Evolutionary conservation across 2,797 vertebrate species (phyloP).

Genomic region (Sebastes hopkinsi): DNA sequence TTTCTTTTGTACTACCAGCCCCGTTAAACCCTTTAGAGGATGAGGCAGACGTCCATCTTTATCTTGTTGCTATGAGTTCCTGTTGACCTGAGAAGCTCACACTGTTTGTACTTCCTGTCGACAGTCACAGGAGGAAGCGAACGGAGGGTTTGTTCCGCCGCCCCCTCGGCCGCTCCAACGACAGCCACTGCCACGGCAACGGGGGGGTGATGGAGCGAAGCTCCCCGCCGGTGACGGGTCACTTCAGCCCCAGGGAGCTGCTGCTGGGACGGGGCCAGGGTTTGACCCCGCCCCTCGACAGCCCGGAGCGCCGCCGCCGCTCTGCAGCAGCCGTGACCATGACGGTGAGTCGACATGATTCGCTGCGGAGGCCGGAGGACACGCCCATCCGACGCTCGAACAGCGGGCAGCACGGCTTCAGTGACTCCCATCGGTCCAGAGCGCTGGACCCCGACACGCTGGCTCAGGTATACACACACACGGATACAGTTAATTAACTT

Average conservation of each 20-base stretch:
- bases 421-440: slow-evolving; percentile 86
- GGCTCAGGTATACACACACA: slow-evolving; percentile 86
- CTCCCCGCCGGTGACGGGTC: slow-evolving; percentile 87
- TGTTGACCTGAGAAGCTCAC: not conserved
- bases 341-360: slow-evolving; percentile 94
- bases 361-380: slow-evolving; percentile 90
- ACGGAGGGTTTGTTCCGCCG: slow-evolving; percentile 88
- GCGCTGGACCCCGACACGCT: slow-evolving; percentile 90
- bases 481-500: not conserved
- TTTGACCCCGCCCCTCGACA: slow-evolving; percentile 87
- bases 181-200: slow-evolving; percentile 89
- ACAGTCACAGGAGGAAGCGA: slow-evolving; percentile 91
- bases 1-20: too few relatives aligned
- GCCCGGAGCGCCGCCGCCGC: slow-evolving; percentile 90
- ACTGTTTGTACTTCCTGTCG: not conserved
- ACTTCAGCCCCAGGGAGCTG: slow-evolving; percentile 91
- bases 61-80: not conserved
- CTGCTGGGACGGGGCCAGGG: slow-evolving; percentile 87
- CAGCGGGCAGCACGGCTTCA: slow-evolving; percentile 92
- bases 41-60: not conserved
- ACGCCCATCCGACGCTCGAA: slow-evolving; percentile 94
- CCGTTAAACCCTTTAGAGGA: too few relatives aligned
- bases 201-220: slow-evolving; percentile 87
- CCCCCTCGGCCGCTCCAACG: slow-evolving; percentile 89
- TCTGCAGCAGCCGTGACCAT: slow-evolving; percentile 88